phyloP scores from a whole-genome alignment of 2,888 invertebrate species.

The Drosophila paramelanica region DNA sequence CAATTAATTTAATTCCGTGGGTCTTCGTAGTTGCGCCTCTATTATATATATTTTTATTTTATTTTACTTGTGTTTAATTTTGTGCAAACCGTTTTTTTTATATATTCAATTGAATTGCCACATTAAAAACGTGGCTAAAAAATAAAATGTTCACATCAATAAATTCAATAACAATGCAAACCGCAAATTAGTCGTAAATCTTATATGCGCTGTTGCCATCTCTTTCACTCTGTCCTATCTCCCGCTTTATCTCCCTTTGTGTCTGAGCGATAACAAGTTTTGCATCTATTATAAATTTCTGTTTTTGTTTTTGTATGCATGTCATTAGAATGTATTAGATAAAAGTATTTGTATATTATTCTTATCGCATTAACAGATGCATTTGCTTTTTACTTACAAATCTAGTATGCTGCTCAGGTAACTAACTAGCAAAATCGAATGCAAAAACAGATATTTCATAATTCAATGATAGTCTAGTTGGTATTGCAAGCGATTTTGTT shows the following conservation, averaged over 20 bases:
- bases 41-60: constrained; percentile 6
- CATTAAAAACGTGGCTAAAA: constrained; percentile 12
- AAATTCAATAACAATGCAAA: constrained; percentile 29
- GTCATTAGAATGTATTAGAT: constrained; percentile 63
- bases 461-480: neutral
- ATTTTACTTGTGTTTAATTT: constrained; percentile 13
- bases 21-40: constrained; percentile 4
- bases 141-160: neutral
- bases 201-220: constrained; percentile 4
- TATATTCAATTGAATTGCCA: constrained; percentile 13
- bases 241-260: neutral
- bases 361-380: constrained; percentile 20
- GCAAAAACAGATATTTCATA: too few relatives aligned
- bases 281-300: constrained; percentile 23
- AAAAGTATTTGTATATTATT: constrained; percentile 39
- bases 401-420: constrained; percentile 14
- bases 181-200: constrained; percentile 47
- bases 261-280: constrained; percentile 27
- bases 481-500: neutral
- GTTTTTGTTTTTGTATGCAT: constrained; percentile 13
- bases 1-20: constrained; percentile 44
- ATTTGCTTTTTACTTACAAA: constrained; percentile 11
- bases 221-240: neutral
- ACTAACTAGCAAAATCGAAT: neutral
- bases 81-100: constrained; percentile 34